Percentiles rank a stretch among this genome's conserved stretches.
Evolutionary conservation across 2,113 vertebrate genomes (phyloP).

Genomic region (Lophochroa leadbeateri): DNA sequence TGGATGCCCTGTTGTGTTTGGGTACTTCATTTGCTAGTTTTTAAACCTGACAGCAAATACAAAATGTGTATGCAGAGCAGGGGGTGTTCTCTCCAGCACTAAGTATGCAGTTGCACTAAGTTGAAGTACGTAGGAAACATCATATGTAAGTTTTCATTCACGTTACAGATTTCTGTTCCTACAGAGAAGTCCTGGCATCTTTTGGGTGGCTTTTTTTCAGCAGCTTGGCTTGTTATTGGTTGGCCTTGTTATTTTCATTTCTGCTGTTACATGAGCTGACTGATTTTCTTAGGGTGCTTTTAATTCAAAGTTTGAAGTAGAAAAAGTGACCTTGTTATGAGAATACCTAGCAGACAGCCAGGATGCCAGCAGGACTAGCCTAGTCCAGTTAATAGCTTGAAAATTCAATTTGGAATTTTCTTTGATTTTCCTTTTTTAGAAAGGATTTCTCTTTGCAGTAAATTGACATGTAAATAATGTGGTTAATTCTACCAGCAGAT

Average conservation of each 20-base stretch:
- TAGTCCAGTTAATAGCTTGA: slow-evolving; percentile 21
- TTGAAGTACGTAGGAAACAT: slow-evolving; percentile 22
- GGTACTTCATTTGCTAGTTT: neutral
- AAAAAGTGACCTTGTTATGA: slow-evolving; percentile 1
- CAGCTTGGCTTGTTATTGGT: neutral
- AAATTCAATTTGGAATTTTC: slow-evolving; percentile 32
- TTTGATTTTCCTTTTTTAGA: slow-evolving; percentile 8
- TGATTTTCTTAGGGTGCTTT: neutral
- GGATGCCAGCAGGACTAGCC: neutral
- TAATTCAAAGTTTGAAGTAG: slow-evolving; percentile 2
- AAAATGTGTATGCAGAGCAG: slow-evolving; percentile 4
- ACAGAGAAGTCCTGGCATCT: neutral
- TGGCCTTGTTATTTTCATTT: slow-evolving; percentile 3
- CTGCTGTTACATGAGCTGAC: neutral
- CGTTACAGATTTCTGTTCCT: neutral
- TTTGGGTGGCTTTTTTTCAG: neutral
- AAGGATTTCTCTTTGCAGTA: neutral
- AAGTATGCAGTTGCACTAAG: neutral
- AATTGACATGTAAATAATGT: neutral
- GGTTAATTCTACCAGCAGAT: slow-evolving; percentile 9
- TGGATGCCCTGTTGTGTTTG: neutral
- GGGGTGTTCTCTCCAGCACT: neutral
- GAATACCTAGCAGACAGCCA: slow-evolving; percentile 21
- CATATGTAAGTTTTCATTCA: neutral
- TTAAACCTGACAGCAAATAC: slow-evolving; percentile 1